Base-by-base conservation (phyloP, 2,113 vertebrate genomes). In the Mystacornis crossleyi region DNA sequence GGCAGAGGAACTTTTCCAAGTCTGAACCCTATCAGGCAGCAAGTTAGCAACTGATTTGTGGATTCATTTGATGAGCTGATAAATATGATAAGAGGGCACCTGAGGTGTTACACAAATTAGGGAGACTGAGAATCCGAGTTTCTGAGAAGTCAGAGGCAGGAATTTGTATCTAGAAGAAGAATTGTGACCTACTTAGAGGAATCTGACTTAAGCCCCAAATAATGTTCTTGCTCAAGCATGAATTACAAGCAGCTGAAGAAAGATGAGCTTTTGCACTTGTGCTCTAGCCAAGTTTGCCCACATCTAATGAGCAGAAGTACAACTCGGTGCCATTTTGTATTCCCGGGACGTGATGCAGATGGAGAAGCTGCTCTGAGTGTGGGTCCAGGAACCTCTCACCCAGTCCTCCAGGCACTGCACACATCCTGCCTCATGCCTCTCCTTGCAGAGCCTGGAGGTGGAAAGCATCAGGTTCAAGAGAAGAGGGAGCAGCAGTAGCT, bases 201-300 rank as follows among this genome's bases (percentile, higher is more conserved):
- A 58, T 91, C 84, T 96, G 96, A 95, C 94, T 97, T 93, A 95
- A 97, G 95, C 67, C 82, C 89, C 88, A 90, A 95, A 93, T 97
- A 96, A 97, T 62, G 92, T 50, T 97, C 92, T 97, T 96, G 95
- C 94, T 97, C 94, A 95, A 96, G 96, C 96, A 88, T 69, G 96
- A 96, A 96, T 94, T 97, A 92, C 95, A 82, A 96, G 94, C 92
- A 96, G 92, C 94, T 95, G 96, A 97, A 94, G 96, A 95, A 95
- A 93, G 96, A 96, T 69, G 88, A 94, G 95, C 81, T 94, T 95
- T 81, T 85, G 66, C 87, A 69, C 78, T 95, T 93, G 81, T n/a
- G 51, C 66, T 85, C 25, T 50, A 82, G 92, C 92, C 94, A 97
- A 96, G 45, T 94, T 93, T 97, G 95, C 94, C 96, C 95, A 93